Conservation (phyloP, 2,888 invertebrate species). For the Macaria notata region DNA sequence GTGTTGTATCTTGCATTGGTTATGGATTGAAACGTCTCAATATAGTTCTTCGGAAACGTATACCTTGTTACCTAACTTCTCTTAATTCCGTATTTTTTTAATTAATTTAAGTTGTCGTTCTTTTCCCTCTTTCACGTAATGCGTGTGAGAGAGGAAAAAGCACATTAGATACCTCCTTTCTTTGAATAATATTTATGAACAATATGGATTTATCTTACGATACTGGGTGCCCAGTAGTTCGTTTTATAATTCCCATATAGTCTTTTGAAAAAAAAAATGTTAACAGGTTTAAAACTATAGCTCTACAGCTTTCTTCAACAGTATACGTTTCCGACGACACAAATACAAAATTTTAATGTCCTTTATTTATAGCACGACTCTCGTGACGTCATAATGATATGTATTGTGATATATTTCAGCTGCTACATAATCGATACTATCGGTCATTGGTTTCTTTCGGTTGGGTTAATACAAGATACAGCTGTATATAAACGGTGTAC, state of each 20-base stretch:
- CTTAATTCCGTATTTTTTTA: no score
- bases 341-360: constrained; percentile 47
- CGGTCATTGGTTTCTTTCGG: constrained; percentile 81
- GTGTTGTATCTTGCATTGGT: constrained; percentile 83
- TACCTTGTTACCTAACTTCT: constrained; percentile 6
- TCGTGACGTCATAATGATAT: constrained; percentile 61
- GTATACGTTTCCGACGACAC: constrained; percentile 32
- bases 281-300: neutral
- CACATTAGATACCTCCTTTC: no score
- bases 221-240: neutral
- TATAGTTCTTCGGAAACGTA: constrained; percentile 27
- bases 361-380: constrained; percentile 41
- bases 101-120: no score
- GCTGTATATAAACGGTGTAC: constrained; percentile 78
- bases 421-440: constrained; percentile 78
- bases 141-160: no score
- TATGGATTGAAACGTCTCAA: constrained; percentile 64
- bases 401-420: constrained; percentile 81
- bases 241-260: no score
- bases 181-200: neutral
- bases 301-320: constrained; percentile 16
- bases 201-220: neutral
- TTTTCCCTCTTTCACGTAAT: no score
- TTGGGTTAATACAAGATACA: constrained; percentile 83
- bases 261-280: no score